These are phyloP conservation scores for Slavum lentiscoides DNA, from an alignment of 2,888 invertebrate genomes.

Conservation along the genomic window DNA sequence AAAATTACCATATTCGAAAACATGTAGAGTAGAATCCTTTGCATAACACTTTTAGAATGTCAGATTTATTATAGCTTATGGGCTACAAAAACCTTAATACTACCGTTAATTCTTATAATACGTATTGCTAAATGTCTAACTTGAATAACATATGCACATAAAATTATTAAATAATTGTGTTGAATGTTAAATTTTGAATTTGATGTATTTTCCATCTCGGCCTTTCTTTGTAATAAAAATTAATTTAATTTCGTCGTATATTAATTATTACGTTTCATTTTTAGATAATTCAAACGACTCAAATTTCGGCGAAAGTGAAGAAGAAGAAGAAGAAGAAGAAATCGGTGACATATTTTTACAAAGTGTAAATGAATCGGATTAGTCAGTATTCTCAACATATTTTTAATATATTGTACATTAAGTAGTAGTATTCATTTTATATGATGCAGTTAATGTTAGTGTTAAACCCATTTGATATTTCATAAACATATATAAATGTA, in stretches of 20 bases:
- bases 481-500: background rate
- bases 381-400: background rate
- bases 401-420: background rate
- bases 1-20: too few relatives aligned
- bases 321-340: constrained; percentile 47
- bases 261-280: background rate
- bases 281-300: constrained; percentile 49
- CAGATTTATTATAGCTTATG: too few relatives aligned
- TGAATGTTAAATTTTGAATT: too few relatives aligned
- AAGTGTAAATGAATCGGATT: constrained; percentile 50
- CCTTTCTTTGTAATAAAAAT: too few relatives aligned
- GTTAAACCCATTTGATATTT: constrained; percentile 1
- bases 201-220: too few relatives aligned
- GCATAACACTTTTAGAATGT: too few relatives aligned
- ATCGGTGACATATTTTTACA: constrained; percentile 43
- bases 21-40: too few relatives aligned
- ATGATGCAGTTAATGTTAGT: background rate
- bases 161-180: too few relatives aligned
- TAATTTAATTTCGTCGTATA: background rate
- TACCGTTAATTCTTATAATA: too few relatives aligned
- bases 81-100: too few relatives aligned
- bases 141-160: too few relatives aligned
- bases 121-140: too few relatives aligned
- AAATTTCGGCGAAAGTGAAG: constrained; percentile 45
- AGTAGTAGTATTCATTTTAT: background rate